Evolutionary conservation across 2,888 invertebrate genomes (phyloP).

Genomic region (Parascotia fuliginaria): DNA sequence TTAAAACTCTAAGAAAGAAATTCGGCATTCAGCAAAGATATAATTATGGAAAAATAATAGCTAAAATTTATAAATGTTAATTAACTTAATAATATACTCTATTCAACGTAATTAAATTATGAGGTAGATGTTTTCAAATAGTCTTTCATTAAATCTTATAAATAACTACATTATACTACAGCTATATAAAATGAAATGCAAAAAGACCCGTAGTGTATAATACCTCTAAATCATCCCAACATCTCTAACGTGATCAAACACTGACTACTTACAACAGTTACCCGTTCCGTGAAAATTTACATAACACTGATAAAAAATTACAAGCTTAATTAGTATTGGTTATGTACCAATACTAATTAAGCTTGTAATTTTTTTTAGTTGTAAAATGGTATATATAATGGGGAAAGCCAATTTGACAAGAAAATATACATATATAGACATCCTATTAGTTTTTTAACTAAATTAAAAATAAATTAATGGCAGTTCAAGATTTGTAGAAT

Average conservation of each 20-base stretch:
- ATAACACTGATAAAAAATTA: no score
- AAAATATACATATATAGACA: no score
- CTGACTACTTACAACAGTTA: constrained; percentile 14
- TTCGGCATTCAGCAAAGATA: constrained; percentile 70
- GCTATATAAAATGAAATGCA: constrained; percentile 61
- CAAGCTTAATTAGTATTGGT: not conserved
- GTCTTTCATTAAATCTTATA: constrained; percentile 77
- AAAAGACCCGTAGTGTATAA: constrained; percentile 62
- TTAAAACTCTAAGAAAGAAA: constrained; percentile 82
- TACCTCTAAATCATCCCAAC: constrained; percentile 40
- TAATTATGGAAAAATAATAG: constrained; percentile 61
- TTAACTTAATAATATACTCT: constrained; percentile 80
- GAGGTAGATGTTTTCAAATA: constrained; percentile 85
- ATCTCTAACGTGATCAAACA: constrained; percentile 15
- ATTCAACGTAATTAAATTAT: constrained; percentile 80
- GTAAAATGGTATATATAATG: not conserved
- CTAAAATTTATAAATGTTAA: constrained; percentile 79
- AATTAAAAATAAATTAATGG: no score
- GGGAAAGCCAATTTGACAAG: not conserved
- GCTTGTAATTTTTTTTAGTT: not conserved
- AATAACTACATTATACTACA: constrained; percentile 64
- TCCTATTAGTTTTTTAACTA: no score
- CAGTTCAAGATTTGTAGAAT: not conserved
- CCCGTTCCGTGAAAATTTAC: no score
- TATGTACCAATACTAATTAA: not conserved